Base-by-base conservation (phyloP, 2,797 vertebrate species). In the Hypotaenidia okinawae region DNA sequence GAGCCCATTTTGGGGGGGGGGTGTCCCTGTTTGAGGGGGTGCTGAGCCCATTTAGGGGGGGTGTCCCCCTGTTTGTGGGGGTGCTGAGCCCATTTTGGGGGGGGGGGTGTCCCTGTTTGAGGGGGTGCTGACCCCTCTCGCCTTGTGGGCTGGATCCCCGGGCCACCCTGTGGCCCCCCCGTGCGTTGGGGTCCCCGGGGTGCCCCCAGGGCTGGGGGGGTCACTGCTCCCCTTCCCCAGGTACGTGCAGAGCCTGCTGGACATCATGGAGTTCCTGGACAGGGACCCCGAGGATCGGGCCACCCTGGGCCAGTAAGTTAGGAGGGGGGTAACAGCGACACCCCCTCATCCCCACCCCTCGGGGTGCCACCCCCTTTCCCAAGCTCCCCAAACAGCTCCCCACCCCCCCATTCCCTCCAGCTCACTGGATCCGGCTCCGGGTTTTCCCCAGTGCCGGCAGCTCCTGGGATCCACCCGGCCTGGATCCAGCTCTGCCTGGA, bases 241-340 rank as follows among this genome's bases (percentile, higher is more conserved):
- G 99, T 99, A 99, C 25, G 98, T 99, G 59, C 99, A 99, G 98
- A 99, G 99, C 96, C 98, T 99, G 91, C 97, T 99, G 98, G 99
- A 99, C 89, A 98, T 99, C 95, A 98, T 99, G 90, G 98, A 98
- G 30, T 99, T 99, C 93, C 96, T 99, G 18, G 98, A 99, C 93
- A 98, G 97, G 96, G 99, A 98, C 96, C 98, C 99, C 0, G 98
- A 99, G 87, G 98, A 99, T 79, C 98, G 98, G 64, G 96, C 96
- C 80, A 98, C 98, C 11, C 96, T 99, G 69, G 98, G 95, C 96
- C 98, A 99, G 99, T 99, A 97, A 98, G 99, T 98, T 9, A 13
- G 39, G 37, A 12, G 32, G 41, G 80, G 17, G 28, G 33, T 32
- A 45, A 25, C 39, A 11, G n/a, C 4, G 68, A 35, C 32, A 19